Evolutionary conservation across 2,888 invertebrate species (phyloP).

Genomic region (Apotomis capreana): DNA sequence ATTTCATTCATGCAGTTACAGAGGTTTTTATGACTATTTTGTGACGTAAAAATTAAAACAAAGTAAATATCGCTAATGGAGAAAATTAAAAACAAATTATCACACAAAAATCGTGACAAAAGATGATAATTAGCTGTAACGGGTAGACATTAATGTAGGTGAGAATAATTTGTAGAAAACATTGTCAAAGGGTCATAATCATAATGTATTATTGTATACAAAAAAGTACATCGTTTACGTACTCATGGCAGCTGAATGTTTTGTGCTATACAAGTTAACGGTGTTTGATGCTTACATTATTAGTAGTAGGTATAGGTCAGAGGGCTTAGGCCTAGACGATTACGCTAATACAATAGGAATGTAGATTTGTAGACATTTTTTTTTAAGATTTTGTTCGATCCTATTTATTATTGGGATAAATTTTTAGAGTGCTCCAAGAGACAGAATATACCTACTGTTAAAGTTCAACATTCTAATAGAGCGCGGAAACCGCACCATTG

Average conservation of each 20-base stretch:
- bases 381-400: too few species aligned
- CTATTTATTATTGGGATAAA: too few species aligned
- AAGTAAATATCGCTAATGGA: constrained; percentile 39
- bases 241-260: neutral
- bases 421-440: too few species aligned
- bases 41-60: constrained; percentile 46
- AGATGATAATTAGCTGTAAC: constrained; percentile 28
- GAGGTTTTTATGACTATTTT: neutral
- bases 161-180: constrained; percentile 18
- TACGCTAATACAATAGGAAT: too few species aligned
- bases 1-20: too few species aligned
- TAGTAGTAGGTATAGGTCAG: neutral
- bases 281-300: neutral
- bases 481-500: too few species aligned
- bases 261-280: neutral
- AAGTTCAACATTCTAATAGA: too few species aligned
- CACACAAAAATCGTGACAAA: constrained; percentile 20
- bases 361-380: too few species aligned
- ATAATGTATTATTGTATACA: neutral
- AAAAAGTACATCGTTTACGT: neutral
- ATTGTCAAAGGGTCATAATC: constrained; percentile 2
- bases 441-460: too few species aligned
- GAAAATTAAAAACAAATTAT: constrained; percentile 34
- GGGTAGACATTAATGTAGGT: constrained; percentile 32
- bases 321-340: too few species aligned